Evolutionary conservation across 1,140 invertebrate genomes (phyloP).

Genomic region (Eriocheir sinensis): DNA sequence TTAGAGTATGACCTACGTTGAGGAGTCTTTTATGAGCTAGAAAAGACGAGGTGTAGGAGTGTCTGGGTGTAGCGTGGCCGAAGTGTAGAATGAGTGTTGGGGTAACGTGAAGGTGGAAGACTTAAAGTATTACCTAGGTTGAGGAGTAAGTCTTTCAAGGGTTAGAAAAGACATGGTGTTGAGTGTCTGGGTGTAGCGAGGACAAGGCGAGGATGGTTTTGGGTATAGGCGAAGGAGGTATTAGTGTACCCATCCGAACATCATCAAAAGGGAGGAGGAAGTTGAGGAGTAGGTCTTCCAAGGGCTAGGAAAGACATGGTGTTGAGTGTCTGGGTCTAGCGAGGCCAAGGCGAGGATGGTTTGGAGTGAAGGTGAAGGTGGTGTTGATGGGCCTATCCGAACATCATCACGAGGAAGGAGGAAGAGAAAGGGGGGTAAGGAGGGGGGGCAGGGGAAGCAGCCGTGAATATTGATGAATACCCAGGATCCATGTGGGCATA

Average conservation of each 20-base stretch:
- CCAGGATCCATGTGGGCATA: not conserved
- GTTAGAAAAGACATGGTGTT: too few relatives aligned
- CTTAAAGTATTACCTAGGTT: too few relatives aligned
- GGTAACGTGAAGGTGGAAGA: too few relatives aligned
- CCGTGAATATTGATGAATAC: constrained; percentile 42
- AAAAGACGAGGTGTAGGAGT: too few relatives aligned
- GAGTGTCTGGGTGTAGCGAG: too few relatives aligned
- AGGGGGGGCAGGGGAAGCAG: not conserved
- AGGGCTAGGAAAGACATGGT: not conserved
- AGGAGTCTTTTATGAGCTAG: too few relatives aligned
- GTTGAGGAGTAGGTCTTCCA: not conserved
- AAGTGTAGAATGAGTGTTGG: too few relatives aligned
- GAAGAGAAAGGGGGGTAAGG: constrained; percentile 8
- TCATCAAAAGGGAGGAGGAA: constrained; percentile 33
- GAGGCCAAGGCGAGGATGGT: not conserved
- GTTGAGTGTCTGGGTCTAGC: not conserved
- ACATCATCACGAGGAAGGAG: constrained; percentile 15
- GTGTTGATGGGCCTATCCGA: not conserved
- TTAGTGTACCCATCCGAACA: not conserved
- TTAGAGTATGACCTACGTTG: too few relatives aligned
- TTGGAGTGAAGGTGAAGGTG: not conserved
- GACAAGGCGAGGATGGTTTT: too few relatives aligned
- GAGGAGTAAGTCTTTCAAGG: too few relatives aligned
- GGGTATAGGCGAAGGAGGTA: too few relatives aligned
- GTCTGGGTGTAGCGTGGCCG: too few relatives aligned